Evolutionary conservation across 2,888 invertebrate species (phyloP), one percentile per base, ranked within the genome.

Genomic region (Hermodice carunculata): DNA sequence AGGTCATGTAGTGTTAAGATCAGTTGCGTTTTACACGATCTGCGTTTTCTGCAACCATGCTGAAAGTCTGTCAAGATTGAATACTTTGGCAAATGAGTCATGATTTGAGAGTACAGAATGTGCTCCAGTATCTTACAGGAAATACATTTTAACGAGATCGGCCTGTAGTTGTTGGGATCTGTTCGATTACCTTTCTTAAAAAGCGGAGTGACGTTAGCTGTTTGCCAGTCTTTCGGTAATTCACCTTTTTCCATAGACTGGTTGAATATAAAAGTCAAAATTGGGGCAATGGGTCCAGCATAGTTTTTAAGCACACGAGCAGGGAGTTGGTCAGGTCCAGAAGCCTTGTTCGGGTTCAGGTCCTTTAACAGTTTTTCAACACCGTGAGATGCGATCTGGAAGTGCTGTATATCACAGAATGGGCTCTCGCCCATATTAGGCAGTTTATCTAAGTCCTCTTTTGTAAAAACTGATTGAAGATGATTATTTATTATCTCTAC

Each of bases 11-110:
- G 6, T 3, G 28, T 24, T 3, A 19, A 17, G 3, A 67, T 40
- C 17, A 75, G 62, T 49, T 75, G 66, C 28, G 63, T 65, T 17
- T 68, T 67, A 51, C 71, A 69, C 8, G 72, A 73, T 0, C 63
- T 34, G 32, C 58, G 64, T 29, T 49, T 65, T 14, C 69, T 19
- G 49, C 69, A 75, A 8, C 73, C 71, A 53, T 67, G 64, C 46
- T 71, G 71, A 1, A 44, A 17, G 19, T 69, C 61, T 17, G 64
- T 34, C 3, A 73, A 56, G 24, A 70, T 63, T 31, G 62, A 51
- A 52, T 67, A 32, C 3, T 61, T 26, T 6, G 64, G 63, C 6
- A 63, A 31, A 29, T 46, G 46, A 3, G 40, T 28, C 64, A 67
- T 69, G 32, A 70, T 37, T 28, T 67, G 49, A 59, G 68, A 66